Evolutionary conservation across 2,888 invertebrate genomes (phyloP).

Genomic region (Thecocarcelia acutangulata): DNA sequence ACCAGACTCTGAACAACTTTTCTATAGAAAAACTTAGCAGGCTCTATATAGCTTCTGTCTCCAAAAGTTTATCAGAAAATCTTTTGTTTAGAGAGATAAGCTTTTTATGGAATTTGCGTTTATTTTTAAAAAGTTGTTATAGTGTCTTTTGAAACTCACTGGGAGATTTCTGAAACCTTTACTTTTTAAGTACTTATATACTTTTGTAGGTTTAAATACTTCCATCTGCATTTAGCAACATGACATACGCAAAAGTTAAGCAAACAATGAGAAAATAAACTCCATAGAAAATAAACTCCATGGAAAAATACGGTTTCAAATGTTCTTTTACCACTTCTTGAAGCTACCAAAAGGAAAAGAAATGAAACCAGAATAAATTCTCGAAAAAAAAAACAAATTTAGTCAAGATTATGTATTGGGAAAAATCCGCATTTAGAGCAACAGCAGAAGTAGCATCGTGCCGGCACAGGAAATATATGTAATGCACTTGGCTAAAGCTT

Average conservation of each 20-base stretch:
- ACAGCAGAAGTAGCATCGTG: not conserved
- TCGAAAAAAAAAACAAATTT: constrained; percentile 33
- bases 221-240: constrained; percentile 8
- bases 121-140: too few relatives aligned
- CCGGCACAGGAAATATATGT: constrained; percentile 42
- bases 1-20: too few relatives aligned
- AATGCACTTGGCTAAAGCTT: constrained; percentile 67
- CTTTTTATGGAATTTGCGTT: too few relatives aligned
- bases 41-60: too few relatives aligned
- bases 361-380: constrained; percentile 28
- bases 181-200: not conserved
- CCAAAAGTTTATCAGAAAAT: too few relatives aligned
- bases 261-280: constrained; percentile 59
- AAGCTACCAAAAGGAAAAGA: not conserved
- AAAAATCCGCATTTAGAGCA: constrained; percentile 13
- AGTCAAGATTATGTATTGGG: constrained; percentile 24
- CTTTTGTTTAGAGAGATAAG: too few relatives aligned
- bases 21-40: too few relatives aligned
- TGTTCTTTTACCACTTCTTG: constrained; percentile 25
- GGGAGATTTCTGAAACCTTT: too few relatives aligned
- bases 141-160: too few relatives aligned
- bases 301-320: constrained; percentile 30
- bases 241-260: constrained; percentile 58
- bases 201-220: not conserved
- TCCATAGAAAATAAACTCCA: constrained; percentile 23